Conservation (phyloP, 2,797 vertebrate species). For the Oreonectes daqikongensis region DNA sequence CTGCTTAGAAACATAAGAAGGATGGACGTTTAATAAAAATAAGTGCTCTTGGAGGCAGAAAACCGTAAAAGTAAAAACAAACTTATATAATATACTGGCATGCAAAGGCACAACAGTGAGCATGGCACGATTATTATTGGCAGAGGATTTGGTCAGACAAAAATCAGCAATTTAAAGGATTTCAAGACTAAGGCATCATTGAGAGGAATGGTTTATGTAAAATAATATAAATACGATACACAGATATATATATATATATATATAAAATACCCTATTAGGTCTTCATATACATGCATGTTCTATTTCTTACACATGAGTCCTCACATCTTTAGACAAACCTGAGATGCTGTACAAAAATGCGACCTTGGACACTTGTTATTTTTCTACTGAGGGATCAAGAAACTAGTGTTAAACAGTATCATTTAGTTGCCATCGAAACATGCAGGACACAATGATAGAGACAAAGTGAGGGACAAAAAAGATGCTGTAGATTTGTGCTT, state of each 20-base stretch:
- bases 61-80: not conserved
- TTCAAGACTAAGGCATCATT: constrained; percentile 38
- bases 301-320: not conserved
- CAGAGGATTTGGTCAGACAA: constrained; percentile 24
- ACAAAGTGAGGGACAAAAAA: constrained; percentile 49
- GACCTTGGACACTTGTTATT: not conserved
- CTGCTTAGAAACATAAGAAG: not conserved
- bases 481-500: constrained; percentile 36
- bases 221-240: constrained; percentile 30
- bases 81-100: not conserved
- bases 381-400: not conserved
- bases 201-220: constrained; percentile 64
- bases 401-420: constrained; percentile 44
- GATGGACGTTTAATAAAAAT: not conserved
- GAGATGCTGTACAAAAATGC: not conserved
- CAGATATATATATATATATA: not conserved
- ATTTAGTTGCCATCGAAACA: constrained; percentile 46
- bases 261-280: constrained; percentile 13
- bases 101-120: constrained; percentile 12
- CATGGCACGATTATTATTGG: not conserved
- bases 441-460: constrained; percentile 42
- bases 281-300: constrained; percentile 51
- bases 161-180: constrained; percentile 22
- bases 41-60: not conserved
- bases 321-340: not conserved